Percentiles rank a stretch among this genome's conserved stretches.
Conservation (phyloP, 2,113 vertebrate species). For the Poeciliopsis prolifica region DNA sequence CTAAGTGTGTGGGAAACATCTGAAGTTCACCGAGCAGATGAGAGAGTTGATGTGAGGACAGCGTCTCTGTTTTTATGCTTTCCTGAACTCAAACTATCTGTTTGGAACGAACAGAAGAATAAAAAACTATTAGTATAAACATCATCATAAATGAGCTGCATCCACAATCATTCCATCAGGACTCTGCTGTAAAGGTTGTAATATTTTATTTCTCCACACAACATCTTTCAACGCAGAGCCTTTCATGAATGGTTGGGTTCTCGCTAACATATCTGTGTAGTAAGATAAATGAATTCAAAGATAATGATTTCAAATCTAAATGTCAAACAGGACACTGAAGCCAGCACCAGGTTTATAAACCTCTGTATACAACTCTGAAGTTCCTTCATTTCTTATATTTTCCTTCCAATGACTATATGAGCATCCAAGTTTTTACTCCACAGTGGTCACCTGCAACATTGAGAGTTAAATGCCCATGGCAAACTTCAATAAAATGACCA, state of each 20-base stretch:
- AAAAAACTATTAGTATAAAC: not conserved
- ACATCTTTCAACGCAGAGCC: constrained; percentile 41
- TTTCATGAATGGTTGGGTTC: constrained; percentile 43
- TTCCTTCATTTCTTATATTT: constrained; percentile 1
- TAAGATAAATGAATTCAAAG: constrained; percentile 31
- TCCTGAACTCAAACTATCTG: not conserved
- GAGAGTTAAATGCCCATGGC: constrained; percentile 1
- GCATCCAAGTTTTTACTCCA: too few species aligned
- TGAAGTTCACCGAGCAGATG: constrained; percentile 54
- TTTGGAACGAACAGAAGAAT: not conserved
- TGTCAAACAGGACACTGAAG: constrained; percentile 22
- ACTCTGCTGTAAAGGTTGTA: constrained; percentile 35
- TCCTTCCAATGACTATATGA: constrained; percentile 2
- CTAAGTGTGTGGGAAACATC: constrained; percentile 51
- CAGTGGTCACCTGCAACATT: too few species aligned
- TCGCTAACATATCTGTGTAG: constrained; percentile 12
- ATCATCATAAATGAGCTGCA: constrained; percentile 31
- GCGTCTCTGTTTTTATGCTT: constrained; percentile 29
- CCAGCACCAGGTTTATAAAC: constrained; percentile 43
- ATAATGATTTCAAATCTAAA: constrained; percentile 30
- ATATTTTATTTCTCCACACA: constrained; percentile 46
- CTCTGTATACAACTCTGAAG: too few species aligned
- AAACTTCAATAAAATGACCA: constrained; percentile 28
- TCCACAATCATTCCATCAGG: constrained; percentile 39
- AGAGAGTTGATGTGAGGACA: constrained; percentile 29